Evolutionary conservation across 2,797 vertebrate species (phyloP).

Genomic region (Sebastes taczanowskii): DNA sequence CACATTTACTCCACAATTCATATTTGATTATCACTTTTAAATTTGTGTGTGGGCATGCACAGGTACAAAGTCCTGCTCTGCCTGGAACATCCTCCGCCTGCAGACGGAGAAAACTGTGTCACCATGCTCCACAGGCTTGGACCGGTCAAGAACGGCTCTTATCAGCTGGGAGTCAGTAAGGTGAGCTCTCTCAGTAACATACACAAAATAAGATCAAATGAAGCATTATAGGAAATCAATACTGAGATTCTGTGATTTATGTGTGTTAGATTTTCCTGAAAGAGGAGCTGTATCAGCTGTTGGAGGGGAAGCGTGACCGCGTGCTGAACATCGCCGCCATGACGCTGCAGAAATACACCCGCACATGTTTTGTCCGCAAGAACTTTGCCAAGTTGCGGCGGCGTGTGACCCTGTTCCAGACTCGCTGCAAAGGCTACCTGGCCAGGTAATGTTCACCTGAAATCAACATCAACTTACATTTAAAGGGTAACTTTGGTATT

Average conservation of each 20-base stretch:
- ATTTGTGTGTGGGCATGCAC: background rate
- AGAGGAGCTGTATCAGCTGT: constrained; percentile 90
- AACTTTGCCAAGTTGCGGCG: constrained; percentile 85
- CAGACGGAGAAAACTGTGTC: constrained; percentile 89
- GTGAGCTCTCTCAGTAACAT: constrained; percentile 69
- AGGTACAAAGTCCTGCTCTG: constrained; percentile 94
- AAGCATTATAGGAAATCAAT: background rate
- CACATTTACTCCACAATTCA: background rate
- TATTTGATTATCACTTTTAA: background rate
- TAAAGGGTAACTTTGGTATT: background rate
- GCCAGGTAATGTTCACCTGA: constrained; percentile 80
- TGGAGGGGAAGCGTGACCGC: constrained; percentile 91
- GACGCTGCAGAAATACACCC: constrained; percentile 88
- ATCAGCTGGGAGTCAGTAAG: constrained; percentile 92
- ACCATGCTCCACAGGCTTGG: constrained; percentile 89
- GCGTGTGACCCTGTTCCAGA: constrained; percentile 85
- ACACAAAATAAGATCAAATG: background rate
- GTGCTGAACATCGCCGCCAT: constrained; percentile 88
- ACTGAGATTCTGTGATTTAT: background rate
- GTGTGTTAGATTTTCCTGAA: constrained; percentile 91
- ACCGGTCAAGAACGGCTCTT: constrained; percentile 83
- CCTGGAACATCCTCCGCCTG: constrained; percentile 81
- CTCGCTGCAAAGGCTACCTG: constrained; percentile 85
- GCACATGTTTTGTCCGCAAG: constrained; percentile 85
- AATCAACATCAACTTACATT: background rate